Conservation (phyloP, 2,888 invertebrate genomes). For the Drosophila hawaiiensis region DNA sequence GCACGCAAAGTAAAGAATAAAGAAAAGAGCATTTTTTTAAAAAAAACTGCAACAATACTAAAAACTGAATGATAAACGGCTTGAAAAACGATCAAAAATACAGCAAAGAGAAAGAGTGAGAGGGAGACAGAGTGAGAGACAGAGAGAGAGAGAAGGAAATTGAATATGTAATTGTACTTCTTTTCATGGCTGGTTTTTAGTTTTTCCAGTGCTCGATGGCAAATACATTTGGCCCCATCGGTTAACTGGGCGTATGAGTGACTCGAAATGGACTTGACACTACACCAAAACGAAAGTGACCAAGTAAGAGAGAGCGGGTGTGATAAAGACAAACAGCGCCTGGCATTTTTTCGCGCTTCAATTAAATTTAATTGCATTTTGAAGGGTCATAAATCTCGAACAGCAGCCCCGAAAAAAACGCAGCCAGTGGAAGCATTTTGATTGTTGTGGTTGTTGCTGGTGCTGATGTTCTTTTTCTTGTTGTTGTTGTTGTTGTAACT, state of each 20-base stretch:
- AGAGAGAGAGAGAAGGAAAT: conserved; percentile 12
- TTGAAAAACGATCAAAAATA: conserved; percentile 36
- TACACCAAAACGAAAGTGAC: conserved; percentile 12
- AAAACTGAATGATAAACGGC: conserved; percentile 33
- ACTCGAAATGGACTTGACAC: conserved; percentile 24
- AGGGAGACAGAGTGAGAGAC: too few species aligned
- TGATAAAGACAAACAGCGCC: conserved; percentile 65
- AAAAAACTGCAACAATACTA: conserved; percentile 11
- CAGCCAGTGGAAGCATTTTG: conserved; percentile 4
- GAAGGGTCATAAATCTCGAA: conserved; percentile 81
- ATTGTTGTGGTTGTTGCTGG: neutral
- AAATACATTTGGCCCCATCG: conserved; percentile 62
- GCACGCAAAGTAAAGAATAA: conserved; percentile 9
- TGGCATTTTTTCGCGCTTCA: conserved; percentile 72
- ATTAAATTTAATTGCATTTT: conserved; percentile 83
- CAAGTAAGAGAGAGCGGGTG: conserved; percentile 31
- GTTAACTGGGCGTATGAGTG: conserved; percentile 67
- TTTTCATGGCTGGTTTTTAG: conserved; percentile 26
- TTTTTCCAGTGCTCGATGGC: conserved; percentile 14
- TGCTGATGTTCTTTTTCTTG: conserved; percentile 9
- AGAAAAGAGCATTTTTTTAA: conserved; percentile 22
- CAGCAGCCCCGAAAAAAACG: conserved; percentile 53
- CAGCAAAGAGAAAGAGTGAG: neutral
- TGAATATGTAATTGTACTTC: conserved; percentile 52
- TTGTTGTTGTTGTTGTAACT: conserved; percentile 21